Percentiles rank a stretch among this genome's conserved stretches.
Conservation (phyloP, 2,888 invertebrate species). For the Erebia epiphron region DNA sequence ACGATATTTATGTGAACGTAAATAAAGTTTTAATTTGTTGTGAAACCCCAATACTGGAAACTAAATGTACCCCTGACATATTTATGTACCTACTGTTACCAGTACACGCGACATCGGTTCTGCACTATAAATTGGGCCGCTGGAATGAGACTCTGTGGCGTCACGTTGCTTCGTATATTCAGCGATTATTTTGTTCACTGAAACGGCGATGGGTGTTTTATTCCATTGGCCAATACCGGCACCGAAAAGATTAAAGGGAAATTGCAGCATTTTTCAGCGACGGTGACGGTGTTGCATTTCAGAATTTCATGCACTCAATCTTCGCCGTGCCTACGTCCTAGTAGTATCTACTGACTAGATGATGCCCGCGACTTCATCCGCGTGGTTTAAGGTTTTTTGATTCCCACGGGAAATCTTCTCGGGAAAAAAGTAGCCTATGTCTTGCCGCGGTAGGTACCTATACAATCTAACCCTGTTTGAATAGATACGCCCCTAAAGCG, state of each 20-base stretch:
- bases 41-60: constrained; percentile 44
- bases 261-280: too few relatives aligned
- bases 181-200: constrained; percentile 65
- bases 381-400: too few relatives aligned
- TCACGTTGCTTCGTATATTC: constrained; percentile 59
- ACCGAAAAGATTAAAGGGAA: not conserved
- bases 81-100: constrained; percentile 66
- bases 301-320: too few relatives aligned
- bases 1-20: not conserved
- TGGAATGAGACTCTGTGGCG: constrained; percentile 37
- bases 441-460: too few relatives aligned
- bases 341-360: too few relatives aligned
- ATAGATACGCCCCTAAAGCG: too few relatives aligned
- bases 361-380: too few relatives aligned
- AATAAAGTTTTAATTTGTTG: constrained; percentile 22
- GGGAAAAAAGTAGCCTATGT: too few relatives aligned
- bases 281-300: too few relatives aligned
- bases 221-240: not conserved
- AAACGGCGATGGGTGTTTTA: constrained; percentile 27
- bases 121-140: constrained; percentile 4
- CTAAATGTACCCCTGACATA: constrained; percentile 56
- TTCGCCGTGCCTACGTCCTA: too few relatives aligned
- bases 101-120: constrained; percentile 46
- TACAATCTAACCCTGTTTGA: too few relatives aligned
- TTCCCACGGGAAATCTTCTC: too few relatives aligned